phyloP scores from a whole-genome alignment of 2,888 invertebrate species.

The Ditylenchus weischeri region DNA sequence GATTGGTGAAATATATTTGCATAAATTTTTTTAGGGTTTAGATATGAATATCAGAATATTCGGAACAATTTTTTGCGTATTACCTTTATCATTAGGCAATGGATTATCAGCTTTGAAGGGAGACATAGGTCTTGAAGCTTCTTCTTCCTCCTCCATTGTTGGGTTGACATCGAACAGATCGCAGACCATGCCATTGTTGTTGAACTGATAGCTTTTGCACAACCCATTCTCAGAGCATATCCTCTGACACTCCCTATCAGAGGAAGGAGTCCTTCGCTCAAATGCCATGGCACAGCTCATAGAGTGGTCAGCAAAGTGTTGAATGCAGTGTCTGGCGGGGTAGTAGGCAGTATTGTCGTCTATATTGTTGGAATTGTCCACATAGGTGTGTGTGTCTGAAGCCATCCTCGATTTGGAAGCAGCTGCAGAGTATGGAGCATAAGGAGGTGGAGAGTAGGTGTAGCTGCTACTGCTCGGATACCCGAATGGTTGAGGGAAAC shows the following conservation, averaged over 20 bases:
- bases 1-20: too few species aligned
- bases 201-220: constrained; percentile 33
- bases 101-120: neutral
- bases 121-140: neutral
- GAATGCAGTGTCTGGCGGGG: constrained; percentile 7
- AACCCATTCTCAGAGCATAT: constrained; percentile 16
- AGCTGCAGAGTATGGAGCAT: constrained; percentile 14
- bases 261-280: constrained; percentile 28
- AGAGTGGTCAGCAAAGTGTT: constrained; percentile 28
- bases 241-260: constrained; percentile 33
- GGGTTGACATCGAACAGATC: constrained; percentile 34
- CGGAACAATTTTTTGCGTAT: too few species aligned
- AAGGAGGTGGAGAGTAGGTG: constrained; percentile 7
- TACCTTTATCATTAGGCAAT: neutral
- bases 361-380: constrained; percentile 3
- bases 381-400: constrained; percentile 21
- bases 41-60: too few species aligned
- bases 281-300: constrained; percentile 32
- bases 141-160: neutral
- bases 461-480: constrained; percentile 7
- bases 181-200: constrained; percentile 20
- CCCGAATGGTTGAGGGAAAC: constrained; percentile 3
- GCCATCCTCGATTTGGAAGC: constrained; percentile 24
- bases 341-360: constrained; percentile 1
- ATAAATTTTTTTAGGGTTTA: too few species aligned